Percentiles rank a stretch among this genome's conserved stretches.
Conservation (phyloP, 2,888 invertebrate genomes). For the Eremobia ochroleuca region DNA sequence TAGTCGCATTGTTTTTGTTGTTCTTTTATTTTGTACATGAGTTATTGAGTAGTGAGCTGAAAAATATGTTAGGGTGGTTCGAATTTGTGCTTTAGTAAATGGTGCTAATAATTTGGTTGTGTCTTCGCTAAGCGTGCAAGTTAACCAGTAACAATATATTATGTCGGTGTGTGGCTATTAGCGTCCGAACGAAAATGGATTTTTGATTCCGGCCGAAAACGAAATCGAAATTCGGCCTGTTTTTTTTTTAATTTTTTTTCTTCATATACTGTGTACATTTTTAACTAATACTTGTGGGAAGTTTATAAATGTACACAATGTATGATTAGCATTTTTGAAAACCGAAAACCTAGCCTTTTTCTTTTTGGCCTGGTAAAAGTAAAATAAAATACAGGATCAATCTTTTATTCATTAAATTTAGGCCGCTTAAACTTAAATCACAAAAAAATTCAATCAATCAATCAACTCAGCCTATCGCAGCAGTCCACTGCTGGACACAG, state of each 20-base stretch:
- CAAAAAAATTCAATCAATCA: no score
- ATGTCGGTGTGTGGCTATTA: not conserved
- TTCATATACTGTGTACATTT: no score
- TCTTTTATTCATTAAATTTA: not conserved
- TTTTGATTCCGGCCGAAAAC: not conserved
- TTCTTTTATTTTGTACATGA: constrained; percentile 18
- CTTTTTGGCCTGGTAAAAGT: not conserved
- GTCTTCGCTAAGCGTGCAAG: not conserved
- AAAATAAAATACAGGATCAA: not conserved
- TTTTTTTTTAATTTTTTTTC: no score
- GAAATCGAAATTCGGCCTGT: not conserved
- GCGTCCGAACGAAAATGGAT: not conserved
- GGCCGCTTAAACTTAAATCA: not conserved
- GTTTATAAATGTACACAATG: no score
- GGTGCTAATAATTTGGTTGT: not conserved
- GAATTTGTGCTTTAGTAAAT: not conserved
- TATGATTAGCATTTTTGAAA: not conserved
- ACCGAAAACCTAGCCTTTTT: not conserved
- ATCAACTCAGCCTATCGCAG: no score
- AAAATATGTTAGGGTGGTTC: not conserved
- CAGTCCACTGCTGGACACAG: no score
- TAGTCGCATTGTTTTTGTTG: constrained; percentile 16
- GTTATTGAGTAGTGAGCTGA: constrained; percentile 7
- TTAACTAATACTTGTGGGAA: no score
- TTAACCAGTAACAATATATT: not conserved